Percentiles rank a stretch among this genome's conserved stretches.
Conservation (phyloP, 2,113 vertebrate genomes). For the Polypterus senegalus region DNA sequence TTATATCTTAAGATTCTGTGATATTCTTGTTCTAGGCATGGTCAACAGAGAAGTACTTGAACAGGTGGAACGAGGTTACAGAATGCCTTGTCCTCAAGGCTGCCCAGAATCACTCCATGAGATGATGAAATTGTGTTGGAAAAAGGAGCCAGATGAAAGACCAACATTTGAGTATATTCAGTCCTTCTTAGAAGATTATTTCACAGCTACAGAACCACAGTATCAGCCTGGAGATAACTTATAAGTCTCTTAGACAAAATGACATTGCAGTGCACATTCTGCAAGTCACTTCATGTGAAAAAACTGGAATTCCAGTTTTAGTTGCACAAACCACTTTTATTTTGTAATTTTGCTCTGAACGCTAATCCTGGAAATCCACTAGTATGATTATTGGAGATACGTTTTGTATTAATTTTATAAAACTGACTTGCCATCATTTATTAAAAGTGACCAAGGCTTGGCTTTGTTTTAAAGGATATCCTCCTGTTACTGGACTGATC, state of each 20-base stretch:
- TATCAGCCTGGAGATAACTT: constrained; percentile 94
- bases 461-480: no score
- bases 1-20: no score
- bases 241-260: constrained; percentile 47
- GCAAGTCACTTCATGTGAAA: constrained; percentile 39
- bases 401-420: no score
- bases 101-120: constrained; percentile 89
- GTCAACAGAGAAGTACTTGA: constrained; percentile 90
- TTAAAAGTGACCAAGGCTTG: no score
- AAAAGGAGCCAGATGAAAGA: constrained; percentile 89
- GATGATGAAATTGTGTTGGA: constrained; percentile 91
- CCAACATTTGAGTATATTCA: constrained; percentile 94
- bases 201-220: constrained; percentile 91
- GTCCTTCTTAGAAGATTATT: constrained; percentile 93
- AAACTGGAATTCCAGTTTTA: constrained; percentile 58
- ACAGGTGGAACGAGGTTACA: constrained; percentile 85
- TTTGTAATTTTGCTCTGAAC: constrained; percentile 11
- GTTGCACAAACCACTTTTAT: constrained; percentile 60
- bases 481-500: no score
- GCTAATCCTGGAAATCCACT: constrained; percentile 19
- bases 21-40: constrained; percentile 60
- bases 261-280: constrained; percentile 25
- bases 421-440: no score
- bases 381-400: not conserved
- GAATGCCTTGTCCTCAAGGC: constrained; percentile 88